phyloP scores from a whole-genome alignment of 2,888 invertebrate genomes.

The Acrobasis repandana region DNA sequence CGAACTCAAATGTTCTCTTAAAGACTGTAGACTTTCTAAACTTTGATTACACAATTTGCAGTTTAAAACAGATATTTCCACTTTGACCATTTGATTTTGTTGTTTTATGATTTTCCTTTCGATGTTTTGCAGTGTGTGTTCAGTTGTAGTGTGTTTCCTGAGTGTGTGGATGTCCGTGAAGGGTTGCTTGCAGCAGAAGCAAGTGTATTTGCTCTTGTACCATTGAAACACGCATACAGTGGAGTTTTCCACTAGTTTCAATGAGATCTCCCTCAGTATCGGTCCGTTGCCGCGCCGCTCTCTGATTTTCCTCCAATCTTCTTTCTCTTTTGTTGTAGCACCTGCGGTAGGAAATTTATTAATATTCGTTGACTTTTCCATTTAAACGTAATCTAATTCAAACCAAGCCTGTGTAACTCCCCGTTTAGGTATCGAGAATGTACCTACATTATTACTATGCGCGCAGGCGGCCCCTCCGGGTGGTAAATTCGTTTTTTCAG shows the following conservation, averaged over 20 bases:
- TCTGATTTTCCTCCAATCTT: slow-evolving; percentile 48
- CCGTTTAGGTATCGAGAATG: too few relatives aligned
- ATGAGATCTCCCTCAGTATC: slow-evolving; percentile 51
- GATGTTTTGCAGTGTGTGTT: slow-evolving; percentile 54
- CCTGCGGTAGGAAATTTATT: neutral
- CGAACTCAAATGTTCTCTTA: slow-evolving; percentile 50
- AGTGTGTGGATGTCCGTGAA: slow-evolving; percentile 56
- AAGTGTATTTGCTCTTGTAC: slow-evolving; percentile 66
- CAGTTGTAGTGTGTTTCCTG: slow-evolving; percentile 47
- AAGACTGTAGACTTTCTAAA: slow-evolving; percentile 39
- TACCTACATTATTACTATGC: too few relatives aligned
- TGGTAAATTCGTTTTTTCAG: too few relatives aligned
- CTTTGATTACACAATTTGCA: slow-evolving; percentile 56
- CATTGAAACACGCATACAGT: slow-evolving; percentile 69
- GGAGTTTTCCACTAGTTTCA: slow-evolving; percentile 79
- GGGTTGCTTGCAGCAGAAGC: slow-evolving; percentile 68
- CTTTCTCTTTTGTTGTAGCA: slow-evolving; percentile 24
- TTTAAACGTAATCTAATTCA: too few relatives aligned
- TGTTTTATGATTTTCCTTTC: slow-evolving; percentile 61
- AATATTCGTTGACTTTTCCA: neutral
- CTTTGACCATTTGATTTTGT: slow-evolving; percentile 66
- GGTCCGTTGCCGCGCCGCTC: slow-evolving; percentile 46
- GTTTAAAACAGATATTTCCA: slow-evolving; percentile 57
- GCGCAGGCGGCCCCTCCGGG: too few relatives aligned
- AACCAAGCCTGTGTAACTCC: too few relatives aligned